Evolutionary conservation across 2,113 vertebrate species (phyloP).

Genomic region (Cyanocitta stelleri): DNA sequence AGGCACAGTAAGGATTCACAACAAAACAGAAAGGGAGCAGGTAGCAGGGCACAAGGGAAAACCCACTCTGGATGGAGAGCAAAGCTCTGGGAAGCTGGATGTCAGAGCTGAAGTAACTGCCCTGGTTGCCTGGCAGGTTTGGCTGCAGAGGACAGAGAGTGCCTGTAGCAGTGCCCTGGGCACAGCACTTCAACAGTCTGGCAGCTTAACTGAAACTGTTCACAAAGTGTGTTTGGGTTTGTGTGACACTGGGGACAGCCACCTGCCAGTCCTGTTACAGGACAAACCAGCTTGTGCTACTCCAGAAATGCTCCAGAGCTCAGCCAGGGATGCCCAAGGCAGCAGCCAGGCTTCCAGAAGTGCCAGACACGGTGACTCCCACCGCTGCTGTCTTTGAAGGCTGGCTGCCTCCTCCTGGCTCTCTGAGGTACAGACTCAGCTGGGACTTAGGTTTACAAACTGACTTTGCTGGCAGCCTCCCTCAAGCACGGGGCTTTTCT

Average conservation of each 20-base stretch:
- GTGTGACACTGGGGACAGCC: not conserved
- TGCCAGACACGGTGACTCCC: not conserved
- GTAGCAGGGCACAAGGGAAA: not conserved
- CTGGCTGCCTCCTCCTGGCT: not conserved
- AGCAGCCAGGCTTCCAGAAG: not conserved
- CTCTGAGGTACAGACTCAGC: not conserved
- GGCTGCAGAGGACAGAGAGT: not conserved
- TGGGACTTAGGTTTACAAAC: not conserved
- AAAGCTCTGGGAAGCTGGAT: not conserved
- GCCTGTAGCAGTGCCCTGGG: not conserved
- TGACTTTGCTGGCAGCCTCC: not conserved
- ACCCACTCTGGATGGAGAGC: not conserved
- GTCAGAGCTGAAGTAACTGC: not conserved
- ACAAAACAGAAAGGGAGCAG: not conserved
- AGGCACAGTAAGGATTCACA: not conserved
- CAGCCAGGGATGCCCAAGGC: not conserved
- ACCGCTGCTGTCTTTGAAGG: rapidly evolving
- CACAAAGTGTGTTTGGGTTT: not conserved
- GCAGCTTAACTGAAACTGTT: not conserved
- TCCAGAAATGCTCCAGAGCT: not conserved
- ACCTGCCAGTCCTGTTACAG: not conserved
- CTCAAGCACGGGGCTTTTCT: not conserved
- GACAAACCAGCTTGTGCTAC: not conserved
- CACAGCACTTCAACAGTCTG: not conserved
- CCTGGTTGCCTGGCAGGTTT: not conserved